Percentiles rank a stretch among this genome's conserved stretches.
phyloP scores from a whole-genome alignment of 2,888 invertebrate genomes.

The Zaprionus bogoriensis region DNA sequence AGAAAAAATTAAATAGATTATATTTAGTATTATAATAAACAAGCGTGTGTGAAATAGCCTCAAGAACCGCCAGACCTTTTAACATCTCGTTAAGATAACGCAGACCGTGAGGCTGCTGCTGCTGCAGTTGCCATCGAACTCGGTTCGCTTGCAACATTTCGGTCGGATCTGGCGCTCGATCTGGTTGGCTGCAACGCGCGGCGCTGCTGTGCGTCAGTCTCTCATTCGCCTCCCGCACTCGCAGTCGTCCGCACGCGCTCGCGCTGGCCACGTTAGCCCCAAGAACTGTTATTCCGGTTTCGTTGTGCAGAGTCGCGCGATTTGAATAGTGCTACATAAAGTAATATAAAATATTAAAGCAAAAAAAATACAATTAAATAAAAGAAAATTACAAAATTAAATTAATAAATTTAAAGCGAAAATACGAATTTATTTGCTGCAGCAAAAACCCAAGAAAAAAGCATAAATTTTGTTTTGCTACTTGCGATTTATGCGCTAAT shows the following conservation, averaged over 20 bases:
- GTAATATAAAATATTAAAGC: too few species aligned
- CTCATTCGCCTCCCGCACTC: constrained; percentile 45
- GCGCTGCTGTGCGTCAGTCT: constrained; percentile 28
- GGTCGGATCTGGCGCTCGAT: constrained; percentile 17
- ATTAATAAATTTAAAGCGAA: too few species aligned
- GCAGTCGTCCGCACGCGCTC: constrained; percentile 38
- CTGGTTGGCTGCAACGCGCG: constrained; percentile 31
- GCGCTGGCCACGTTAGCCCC: too few species aligned
- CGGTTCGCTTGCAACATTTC: constrained; percentile 22
- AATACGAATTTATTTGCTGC: too few species aligned
- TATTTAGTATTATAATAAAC: too few species aligned
- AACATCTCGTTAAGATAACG: not conserved
- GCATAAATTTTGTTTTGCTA: not conserved
- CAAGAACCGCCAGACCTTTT: not conserved
- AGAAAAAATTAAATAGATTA: too few species aligned
- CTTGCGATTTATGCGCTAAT: constrained; percentile 37
- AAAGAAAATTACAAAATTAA: too few species aligned
- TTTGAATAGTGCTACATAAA: constrained; percentile 14
- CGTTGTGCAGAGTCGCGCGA: constrained; percentile 7
- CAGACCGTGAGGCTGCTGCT: not conserved
- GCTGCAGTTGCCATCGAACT: constrained; percentile 7
- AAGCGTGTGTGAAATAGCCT: too few species aligned
- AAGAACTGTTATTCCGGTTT: too few species aligned
- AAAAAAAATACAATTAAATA: too few species aligned
- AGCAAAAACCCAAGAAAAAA: not conserved